Evolutionary conservation across 2,888 invertebrate genomes (phyloP).

Genomic region (Diarsia mendica): DNA sequence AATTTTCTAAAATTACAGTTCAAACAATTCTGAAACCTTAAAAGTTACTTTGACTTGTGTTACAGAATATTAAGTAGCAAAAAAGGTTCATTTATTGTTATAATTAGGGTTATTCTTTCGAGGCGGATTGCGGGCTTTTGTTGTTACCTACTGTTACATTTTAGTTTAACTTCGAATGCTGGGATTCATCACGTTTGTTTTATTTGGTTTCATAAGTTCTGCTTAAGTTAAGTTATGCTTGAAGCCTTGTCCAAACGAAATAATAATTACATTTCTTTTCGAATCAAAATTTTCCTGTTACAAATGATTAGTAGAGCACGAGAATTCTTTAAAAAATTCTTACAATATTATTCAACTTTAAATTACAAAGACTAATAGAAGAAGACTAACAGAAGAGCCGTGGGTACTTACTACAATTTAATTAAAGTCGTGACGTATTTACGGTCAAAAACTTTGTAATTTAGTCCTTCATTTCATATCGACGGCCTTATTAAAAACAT

Average conservation of each 20-base stretch:
- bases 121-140: slow-evolving; percentile 12
- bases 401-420: slow-evolving; percentile 35
- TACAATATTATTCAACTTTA: slow-evolving; percentile 19
- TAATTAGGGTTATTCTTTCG: slow-evolving; percentile 53
- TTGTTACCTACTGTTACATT: slow-evolving; percentile 24
- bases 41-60: slow-evolving; percentile 58
- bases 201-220: background rate
- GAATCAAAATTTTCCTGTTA: background rate
- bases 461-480: slow-evolving; percentile 43
- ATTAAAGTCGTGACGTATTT: slow-evolving; percentile 53
- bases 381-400: slow-evolving; percentile 23
- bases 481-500: slow-evolving; percentile 58
- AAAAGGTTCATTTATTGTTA: slow-evolving; percentile 55
- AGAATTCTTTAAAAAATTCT: background rate
- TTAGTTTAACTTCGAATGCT: background rate
- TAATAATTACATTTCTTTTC: background rate
- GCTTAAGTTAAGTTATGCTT: background rate
- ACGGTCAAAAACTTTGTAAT: slow-evolving; percentile 41
- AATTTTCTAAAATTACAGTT: slow-evolving; percentile 63
- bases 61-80: slow-evolving; percentile 51
- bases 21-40: slow-evolving; percentile 57
- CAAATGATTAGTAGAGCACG: background rate
- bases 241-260: background rate
- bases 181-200: slow-evolving; percentile 7
- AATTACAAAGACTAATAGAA: slow-evolving; percentile 33